These are phyloP conservation scores for Salvelinus namaycush DNA, from an alignment of 2,113 vertebrate species.

Conservation along the genomic window DNA sequence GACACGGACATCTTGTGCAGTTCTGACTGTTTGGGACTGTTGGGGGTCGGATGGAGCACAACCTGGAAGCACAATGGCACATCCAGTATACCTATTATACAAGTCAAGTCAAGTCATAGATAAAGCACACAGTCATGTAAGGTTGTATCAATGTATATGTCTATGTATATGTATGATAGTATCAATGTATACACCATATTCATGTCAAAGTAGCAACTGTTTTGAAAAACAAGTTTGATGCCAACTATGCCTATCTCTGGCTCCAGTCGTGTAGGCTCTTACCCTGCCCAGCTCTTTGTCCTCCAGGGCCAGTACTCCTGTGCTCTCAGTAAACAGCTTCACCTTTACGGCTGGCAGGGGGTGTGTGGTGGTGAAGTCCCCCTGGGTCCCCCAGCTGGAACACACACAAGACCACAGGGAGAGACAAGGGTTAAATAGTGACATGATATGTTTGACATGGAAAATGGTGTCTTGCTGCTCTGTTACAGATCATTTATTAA, in stretches of 20 bases:
- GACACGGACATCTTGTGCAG: slow-evolving; percentile 96
- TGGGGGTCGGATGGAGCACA: slow-evolving; percentile 95
- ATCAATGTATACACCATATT: too few relatives aligned
- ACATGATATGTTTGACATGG: too few relatives aligned
- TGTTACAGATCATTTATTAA: background rate
- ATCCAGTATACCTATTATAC: background rate
- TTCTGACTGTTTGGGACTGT: slow-evolving; percentile 95
- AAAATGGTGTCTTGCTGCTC: too few relatives aligned
- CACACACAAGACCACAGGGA: slow-evolving; percentile 39
- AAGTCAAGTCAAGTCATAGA: background rate
- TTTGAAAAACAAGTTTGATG: background rate
- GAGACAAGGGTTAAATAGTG: background rate
- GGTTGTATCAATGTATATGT: too few relatives aligned
- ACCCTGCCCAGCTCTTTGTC: slow-evolving; percentile 98
- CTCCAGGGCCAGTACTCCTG: slow-evolving; percentile 93
- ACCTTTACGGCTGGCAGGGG: slow-evolving; percentile 96
- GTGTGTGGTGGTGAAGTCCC: slow-evolving; percentile 95
- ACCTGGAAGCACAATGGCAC: slow-evolving; percentile 76
- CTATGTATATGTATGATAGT: background rate
- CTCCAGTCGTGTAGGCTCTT: slow-evolving; percentile 21
- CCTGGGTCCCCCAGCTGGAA: slow-evolving; percentile 96
- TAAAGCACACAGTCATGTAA: background rate
- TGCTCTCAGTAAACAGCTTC: slow-evolving; percentile 97
- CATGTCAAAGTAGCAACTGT: too few relatives aligned
- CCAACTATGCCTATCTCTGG: background rate